phyloP scores from a whole-genome alignment of 2,797 vertebrate genomes.

The Thamnophis elegans region DNA sequence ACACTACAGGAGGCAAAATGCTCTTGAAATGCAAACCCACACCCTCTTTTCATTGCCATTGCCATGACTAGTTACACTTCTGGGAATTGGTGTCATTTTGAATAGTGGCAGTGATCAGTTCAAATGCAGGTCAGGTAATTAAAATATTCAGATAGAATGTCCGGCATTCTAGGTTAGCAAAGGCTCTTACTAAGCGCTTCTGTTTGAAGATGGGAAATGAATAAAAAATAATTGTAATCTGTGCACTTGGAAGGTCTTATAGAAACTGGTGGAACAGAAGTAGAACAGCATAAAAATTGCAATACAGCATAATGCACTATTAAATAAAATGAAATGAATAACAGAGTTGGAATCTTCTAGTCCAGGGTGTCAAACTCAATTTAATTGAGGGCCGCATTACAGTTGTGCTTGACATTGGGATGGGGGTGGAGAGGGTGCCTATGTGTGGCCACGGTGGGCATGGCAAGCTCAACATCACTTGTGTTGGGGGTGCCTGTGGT shows the following conservation, averaged over 20 bases:
- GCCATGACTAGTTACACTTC: background rate
- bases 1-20: slow-evolving; percentile 23
- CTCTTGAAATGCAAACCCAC: slow-evolving; percentile 14
- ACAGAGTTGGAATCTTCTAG: background rate
- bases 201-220: background rate
- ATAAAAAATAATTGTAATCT: background rate
- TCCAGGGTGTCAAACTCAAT: too few species aligned
- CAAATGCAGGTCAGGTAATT: slow-evolving; percentile 19
- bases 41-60: background rate
- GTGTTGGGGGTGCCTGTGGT: too few species aligned
- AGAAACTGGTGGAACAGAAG: background rate
- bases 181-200: background rate
- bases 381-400: too few species aligned
- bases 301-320: background rate
- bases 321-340: background rate
- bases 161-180: background rate
- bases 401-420: too few species aligned
- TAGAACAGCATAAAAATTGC: background rate
- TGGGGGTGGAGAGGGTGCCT: too few species aligned
- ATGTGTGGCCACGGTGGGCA: too few species aligned
- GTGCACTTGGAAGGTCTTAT: background rate
- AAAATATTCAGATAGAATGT: slow-evolving; percentile 4
- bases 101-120: slow-evolving; percentile 10
- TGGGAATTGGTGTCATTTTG: slow-evolving; percentile 25
- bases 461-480: too few species aligned